Evolutionary conservation across 2,113 vertebrate species (phyloP), one percentile per base, ranked within the genome.

Genomic region (Pseudorasbora parva): DNA sequence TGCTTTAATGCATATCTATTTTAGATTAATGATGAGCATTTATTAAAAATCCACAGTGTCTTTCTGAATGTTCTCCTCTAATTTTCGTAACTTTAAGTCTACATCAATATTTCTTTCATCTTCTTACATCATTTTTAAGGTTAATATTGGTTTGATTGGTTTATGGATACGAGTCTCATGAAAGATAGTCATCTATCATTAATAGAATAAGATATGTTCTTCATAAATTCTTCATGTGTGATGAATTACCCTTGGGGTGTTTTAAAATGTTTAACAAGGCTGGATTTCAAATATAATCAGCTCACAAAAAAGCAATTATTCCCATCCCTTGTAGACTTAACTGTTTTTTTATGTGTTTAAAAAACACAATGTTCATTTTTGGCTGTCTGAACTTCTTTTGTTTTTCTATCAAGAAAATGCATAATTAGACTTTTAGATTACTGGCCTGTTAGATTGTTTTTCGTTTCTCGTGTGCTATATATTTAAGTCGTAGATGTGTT

Each of bases 311-410:
- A 30, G 3, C 9, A 3, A 66, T 19, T 66, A 33, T 33, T 66
- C 33, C 7, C 15, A 66, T 33, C 27, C 15, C 4, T 17, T 66
- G 17, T 33, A 66, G 15, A 66, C 62, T 33, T 66, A 37, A 19
- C 15, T 43, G 66, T 19, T n/a, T 33, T 69, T 21, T 4, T n/a
- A 41, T 43, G 12, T 14, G n/a, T 19, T 25, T 43, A 62, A 78
- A 62, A 78, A 78, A 9, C 19, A 45, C 21, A 14, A 6, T 78
- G 59, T 27, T 64, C 43, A 21, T 64, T 33, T 79, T 79, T 64
- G 19, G 23, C 21, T 25, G 41, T 57, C 25, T 64, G 56, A 11
- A 43, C 23, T 27, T 57, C n/a, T 77, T 37, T 27, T 59, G 51
- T 41, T n/a, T 59, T 57, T 37, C 17, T 54, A 54, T 19, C 21